Percentiles rank a stretch among this genome's conserved stretches.
phyloP scores from a whole-genome alignment of 2,888 invertebrate species.

The Nephrotoma flavescens region DNA sequence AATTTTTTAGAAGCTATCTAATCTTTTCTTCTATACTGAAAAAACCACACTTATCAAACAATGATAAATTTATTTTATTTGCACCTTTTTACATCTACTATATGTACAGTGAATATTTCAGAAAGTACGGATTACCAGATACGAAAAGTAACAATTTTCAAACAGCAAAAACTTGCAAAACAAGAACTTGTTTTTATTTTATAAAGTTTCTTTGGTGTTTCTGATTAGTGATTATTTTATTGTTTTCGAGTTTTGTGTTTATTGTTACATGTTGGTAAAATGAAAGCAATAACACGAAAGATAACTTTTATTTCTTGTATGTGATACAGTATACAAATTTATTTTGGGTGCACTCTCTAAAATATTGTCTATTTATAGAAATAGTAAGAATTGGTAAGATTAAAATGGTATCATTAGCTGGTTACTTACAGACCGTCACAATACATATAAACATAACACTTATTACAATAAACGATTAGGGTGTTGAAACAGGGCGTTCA shows the following conservation, averaged over 20 bases:
- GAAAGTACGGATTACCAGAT: background rate
- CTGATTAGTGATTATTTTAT: background rate
- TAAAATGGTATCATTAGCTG: too few relatives aligned
- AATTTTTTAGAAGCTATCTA: too few relatives aligned
- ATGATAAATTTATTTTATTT: background rate
- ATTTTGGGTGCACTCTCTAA: background rate
- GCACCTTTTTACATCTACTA: background rate
- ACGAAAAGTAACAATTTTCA: background rate
- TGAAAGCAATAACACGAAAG: background rate
- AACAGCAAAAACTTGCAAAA: background rate
- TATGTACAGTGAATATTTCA: background rate
- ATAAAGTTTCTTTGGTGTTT: background rate
- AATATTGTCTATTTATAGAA: background rate
- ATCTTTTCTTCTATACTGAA: too few relatives aligned
- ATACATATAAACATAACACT: too few relatives aligned
- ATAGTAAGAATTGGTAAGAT: too few relatives aligned
- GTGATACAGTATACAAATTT: background rate
- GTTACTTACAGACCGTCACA: too few relatives aligned
- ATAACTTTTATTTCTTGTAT: background rate
- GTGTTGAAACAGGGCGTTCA: too few relatives aligned
- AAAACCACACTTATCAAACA: too few relatives aligned
- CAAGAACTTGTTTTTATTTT: background rate
- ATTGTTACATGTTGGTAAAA: background rate
- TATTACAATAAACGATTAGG: too few relatives aligned
- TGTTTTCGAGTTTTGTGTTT: background rate